These are phyloP conservation scores for Crocallis elinguaria DNA, from an alignment of 2,888 invertebrate species.

Conservation along the genomic window DNA sequence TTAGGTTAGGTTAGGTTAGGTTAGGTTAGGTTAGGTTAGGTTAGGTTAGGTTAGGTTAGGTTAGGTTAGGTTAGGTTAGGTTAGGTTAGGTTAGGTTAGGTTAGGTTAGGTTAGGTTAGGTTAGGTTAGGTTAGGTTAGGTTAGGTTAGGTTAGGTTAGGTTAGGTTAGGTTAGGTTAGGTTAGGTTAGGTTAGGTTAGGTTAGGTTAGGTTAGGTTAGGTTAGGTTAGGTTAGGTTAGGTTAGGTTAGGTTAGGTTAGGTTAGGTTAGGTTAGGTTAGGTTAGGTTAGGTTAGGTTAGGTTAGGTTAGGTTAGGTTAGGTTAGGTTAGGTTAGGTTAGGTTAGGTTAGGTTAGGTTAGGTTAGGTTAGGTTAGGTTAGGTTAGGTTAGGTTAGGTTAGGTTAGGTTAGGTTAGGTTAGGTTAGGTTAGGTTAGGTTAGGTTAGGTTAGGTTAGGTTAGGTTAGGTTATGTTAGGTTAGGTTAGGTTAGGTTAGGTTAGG, in stretches of 20 bases:
- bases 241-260: neutral
- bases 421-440: neutral
- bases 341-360: neutral
- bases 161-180: neutral
- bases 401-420: neutral
- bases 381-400: neutral
- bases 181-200: neutral
- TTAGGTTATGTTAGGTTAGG: too few relatives aligned
- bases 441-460: conserved; percentile 19
- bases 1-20: neutral
- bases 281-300: neutral
- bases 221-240: neutral
- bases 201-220: conserved; percentile 28
- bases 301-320: neutral
- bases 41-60: neutral
- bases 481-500: conserved; percentile 12
- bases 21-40: neutral
- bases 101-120: neutral
- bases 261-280: neutral
- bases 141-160: neutral
- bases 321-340: neutral
- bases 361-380: neutral
- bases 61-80: neutral
- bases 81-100: neutral
- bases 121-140: neutral